Evolutionary conservation across 2,888 invertebrate genomes (phyloP).

Genomic region (Chirona hameri): DNA sequence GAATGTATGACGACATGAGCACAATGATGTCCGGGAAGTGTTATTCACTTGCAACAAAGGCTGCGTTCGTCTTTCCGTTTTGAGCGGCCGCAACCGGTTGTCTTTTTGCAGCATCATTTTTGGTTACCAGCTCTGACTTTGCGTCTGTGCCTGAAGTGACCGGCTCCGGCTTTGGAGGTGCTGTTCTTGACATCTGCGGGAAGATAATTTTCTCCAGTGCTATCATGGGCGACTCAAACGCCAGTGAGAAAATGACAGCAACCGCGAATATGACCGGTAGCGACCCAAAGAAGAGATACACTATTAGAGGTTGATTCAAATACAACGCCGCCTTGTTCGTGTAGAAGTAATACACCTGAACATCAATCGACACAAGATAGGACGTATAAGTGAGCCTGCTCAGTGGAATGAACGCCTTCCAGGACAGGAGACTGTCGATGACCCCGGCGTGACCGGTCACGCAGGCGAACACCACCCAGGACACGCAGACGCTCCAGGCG

Average conservation of each 20-base stretch:
- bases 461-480: conserved; percentile 8
- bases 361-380: background rate
- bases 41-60: too few species aligned
- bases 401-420: conserved; percentile 7
- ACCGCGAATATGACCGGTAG: background rate
- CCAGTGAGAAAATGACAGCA: background rate
- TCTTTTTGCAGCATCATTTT: too few species aligned
- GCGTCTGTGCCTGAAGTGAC: too few species aligned
- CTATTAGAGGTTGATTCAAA: background rate
- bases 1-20: too few species aligned
- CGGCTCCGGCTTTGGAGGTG: background rate
- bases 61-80: too few species aligned
- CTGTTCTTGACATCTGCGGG: background rate
- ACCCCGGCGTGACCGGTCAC: background rate
- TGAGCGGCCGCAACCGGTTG: too few species aligned
- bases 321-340: background rate
- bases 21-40: too few species aligned
- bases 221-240: background rate
- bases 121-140: too few species aligned
- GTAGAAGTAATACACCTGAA: background rate
- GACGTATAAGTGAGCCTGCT: background rate
- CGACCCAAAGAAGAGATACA: background rate
- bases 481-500: background rate
- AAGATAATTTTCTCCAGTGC: background rate
- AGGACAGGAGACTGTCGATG: background rate